Conservation (phyloP, 1,140 invertebrate species). For the Drosophila navojoa region DNA sequence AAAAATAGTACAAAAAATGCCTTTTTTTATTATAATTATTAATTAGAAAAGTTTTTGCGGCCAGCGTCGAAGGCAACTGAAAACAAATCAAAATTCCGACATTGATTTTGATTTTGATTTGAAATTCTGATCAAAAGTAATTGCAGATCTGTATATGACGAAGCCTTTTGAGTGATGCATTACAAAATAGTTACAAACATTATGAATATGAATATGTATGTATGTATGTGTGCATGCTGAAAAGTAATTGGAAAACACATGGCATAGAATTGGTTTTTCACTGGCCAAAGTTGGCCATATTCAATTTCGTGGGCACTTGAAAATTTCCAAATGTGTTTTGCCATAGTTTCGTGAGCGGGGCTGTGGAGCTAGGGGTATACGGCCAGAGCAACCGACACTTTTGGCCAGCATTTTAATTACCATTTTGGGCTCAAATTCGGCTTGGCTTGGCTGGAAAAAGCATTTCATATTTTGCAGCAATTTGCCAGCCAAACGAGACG, state of each 20-base stretch:
- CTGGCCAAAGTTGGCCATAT: constrained; percentile 11
- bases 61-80: not conserved
- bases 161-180: constrained; percentile 15
- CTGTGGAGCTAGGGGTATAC: not conserved
- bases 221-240: constrained; percentile 24
- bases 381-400: constrained; percentile 48
- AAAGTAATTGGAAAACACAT: constrained; percentile 45
- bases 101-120: constrained; percentile 19
- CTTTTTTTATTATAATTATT: constrained; percentile 38
- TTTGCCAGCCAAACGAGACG: constrained; percentile 51
- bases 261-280: constrained; percentile 6
- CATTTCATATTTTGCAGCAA: constrained; percentile 70
- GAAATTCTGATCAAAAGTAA: constrained; percentile 19
- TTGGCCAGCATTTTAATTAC: constrained; percentile 74
- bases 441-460: constrained; percentile 24
- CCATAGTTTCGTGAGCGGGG: too few relatives aligned
- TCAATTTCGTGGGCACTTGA: constrained; percentile 31
- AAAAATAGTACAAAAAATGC: not conserved
- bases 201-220: not conserved
- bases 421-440: constrained; percentile 47
- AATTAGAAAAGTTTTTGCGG: constrained; percentile 69
- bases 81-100: constrained; percentile 31
- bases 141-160: constrained; percentile 38
- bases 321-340: constrained; percentile 18
- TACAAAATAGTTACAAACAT: constrained; percentile 8